A percentile compares a stretch with the other conserved stretches of the same genome.
Evolutionary conservation across 2,888 invertebrate genomes (phyloP).

Genomic region (Amphipoea lucens): DNA sequence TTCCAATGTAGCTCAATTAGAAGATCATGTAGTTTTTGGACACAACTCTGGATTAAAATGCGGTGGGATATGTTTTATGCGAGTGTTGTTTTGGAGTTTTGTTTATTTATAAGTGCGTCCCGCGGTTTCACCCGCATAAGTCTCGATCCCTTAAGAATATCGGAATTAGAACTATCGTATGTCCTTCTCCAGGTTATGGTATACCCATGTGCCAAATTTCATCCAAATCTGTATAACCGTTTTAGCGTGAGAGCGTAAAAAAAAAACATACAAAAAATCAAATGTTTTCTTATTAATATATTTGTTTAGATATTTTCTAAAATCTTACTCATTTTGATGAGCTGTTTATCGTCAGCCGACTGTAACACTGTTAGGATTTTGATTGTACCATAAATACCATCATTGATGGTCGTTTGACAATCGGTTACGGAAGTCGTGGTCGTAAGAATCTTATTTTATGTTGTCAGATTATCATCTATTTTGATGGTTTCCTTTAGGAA

Average conservation of each 20-base stretch:
- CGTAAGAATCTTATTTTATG: background rate
- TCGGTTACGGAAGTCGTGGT: background rate
- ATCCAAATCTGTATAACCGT: background rate
- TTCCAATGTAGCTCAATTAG: slow-evolving; percentile 80
- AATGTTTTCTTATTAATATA: too few species aligned
- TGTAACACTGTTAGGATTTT: background rate
- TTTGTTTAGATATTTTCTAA: background rate
- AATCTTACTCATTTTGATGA: background rate
- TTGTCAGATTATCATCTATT: background rate
- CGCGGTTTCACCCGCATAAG: too few species aligned
- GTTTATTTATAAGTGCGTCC: background rate
- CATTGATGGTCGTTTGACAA: background rate
- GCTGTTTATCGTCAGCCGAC: background rate
- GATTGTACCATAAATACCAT: background rate
- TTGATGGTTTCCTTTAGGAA: background rate
- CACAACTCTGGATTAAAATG: slow-evolving; percentile 29
- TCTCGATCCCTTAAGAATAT: too few species aligned
- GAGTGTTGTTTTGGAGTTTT: background rate
- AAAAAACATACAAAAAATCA: too few species aligned
- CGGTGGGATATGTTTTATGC: background rate
- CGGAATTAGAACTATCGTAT: background rate
- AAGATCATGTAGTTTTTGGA: slow-evolving; percentile 51
- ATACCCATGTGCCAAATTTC: background rate
- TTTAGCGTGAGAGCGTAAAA: background rate
- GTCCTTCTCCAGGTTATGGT: background rate